phyloP scores from a whole-genome alignment of 2,113 vertebrate species.

The Albula glossodonta region DNA sequence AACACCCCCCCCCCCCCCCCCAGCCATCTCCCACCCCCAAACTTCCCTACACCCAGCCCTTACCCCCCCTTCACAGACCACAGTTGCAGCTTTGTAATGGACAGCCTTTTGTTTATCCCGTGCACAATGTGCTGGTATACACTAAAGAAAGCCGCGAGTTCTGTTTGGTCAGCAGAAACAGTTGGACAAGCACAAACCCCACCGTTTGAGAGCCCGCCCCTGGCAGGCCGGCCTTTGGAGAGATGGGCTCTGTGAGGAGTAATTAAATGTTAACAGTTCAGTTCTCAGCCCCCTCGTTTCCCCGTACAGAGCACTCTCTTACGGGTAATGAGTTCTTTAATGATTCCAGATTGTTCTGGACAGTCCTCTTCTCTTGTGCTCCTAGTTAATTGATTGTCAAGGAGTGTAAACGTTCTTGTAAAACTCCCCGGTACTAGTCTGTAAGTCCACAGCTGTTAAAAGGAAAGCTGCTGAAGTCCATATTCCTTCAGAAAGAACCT shows the following conservation, averaged over 20 bases:
- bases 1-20: conserved; percentile 37
- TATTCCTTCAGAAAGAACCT: conserved; percentile 20
- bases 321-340: conserved; percentile 51
- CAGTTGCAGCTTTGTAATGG: conserved; percentile 66
- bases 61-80: conserved; percentile 47
- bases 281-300: conserved; percentile 22
- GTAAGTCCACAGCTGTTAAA: conserved; percentile 26
- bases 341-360: conserved; percentile 37
- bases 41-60: not conserved
- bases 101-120: conserved; percentile 43
- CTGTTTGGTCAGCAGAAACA: conserved; percentile 48
- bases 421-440: not conserved
- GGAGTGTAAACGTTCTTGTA: conserved; percentile 27
- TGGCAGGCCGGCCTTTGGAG: conserved; percentile 14
- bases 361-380: conserved; percentile 22
- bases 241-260: conserved; percentile 11
- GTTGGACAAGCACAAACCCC: conserved; percentile 40
- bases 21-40: conserved; percentile 28
- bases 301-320: conserved; percentile 11
- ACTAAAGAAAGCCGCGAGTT: conserved; percentile 39
- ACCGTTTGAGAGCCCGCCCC: conserved; percentile 42
- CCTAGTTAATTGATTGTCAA: conserved; percentile 41
- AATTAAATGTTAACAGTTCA: conserved; percentile 63
- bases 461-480: conserved; percentile 21
- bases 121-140: conserved; percentile 57